Conservation (phyloP, 1,140 invertebrate genomes). For the Idris sp. region DNA sequence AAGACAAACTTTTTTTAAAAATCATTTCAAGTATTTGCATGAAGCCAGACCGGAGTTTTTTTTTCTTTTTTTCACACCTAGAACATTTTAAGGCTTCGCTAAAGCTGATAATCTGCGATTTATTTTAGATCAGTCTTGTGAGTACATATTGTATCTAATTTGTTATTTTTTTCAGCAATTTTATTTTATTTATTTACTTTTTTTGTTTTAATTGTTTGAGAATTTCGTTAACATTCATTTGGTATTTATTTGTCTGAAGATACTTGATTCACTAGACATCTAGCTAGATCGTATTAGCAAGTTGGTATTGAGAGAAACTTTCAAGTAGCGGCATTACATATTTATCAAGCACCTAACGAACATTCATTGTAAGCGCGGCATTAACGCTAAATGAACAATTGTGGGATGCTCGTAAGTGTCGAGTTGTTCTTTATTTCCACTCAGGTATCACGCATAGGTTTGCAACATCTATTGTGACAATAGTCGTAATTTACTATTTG, state of each 20-base stretch:
- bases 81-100: too few relatives aligned
- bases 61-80: too few relatives aligned
- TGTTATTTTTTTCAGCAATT: constrained; percentile 4
- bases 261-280: constrained; percentile 20
- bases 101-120: too few relatives aligned
- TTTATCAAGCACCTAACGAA: constrained; percentile 35
- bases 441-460: constrained; percentile 2
- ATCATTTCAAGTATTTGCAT: too few relatives aligned
- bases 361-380: constrained; percentile 44
- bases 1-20: not conserved
- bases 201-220: too few relatives aligned
- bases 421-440: constrained; percentile 16
- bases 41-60: too few relatives aligned
- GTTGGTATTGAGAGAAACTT: constrained; percentile 39
- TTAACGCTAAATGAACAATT: constrained; percentile 50
- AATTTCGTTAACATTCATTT: constrained; percentile 17
- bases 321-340: constrained; percentile 37
- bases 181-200: too few relatives aligned
- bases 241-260: constrained; percentile 24
- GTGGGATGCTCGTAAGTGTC: constrained; percentile 28
- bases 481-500: too few relatives aligned
- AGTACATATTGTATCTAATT: too few relatives aligned
- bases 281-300: constrained; percentile 27
- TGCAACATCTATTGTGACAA: constrained; percentile 7
- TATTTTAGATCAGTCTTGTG: too few relatives aligned